Evolutionary conservation across 2,888 invertebrate genomes (phyloP).

Genomic region (Ormyrus pomaceus): DNA sequence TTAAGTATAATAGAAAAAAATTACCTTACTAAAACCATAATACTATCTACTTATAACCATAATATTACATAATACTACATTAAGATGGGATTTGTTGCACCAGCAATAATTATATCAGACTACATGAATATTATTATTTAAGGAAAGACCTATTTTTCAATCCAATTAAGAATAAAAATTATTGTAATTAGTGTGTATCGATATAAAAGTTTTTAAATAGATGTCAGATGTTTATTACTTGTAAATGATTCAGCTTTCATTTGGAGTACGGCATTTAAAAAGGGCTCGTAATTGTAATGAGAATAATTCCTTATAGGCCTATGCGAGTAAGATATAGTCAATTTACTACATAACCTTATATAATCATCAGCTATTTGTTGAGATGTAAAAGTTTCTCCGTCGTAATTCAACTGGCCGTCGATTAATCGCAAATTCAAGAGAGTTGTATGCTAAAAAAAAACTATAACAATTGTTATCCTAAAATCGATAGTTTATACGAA

Average conservation of each 20-base stretch:
- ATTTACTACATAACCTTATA: constrained; percentile 39
- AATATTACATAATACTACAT: constrained; percentile 3
- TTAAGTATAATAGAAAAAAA: constrained; percentile 11
- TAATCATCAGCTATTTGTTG: constrained; percentile 44
- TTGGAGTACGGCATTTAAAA: constrained; percentile 26
- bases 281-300: constrained; percentile 10
- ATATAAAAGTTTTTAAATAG: constrained; percentile 32
- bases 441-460: constrained; percentile 39
- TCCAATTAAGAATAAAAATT: constrained; percentile 25
- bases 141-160: constrained; percentile 49
- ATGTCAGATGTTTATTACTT: constrained; percentile 35
- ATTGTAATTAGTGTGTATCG: constrained; percentile 35
- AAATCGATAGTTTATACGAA: constrained; percentile 51
- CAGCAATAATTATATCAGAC: constrained; percentile 21
- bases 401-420: constrained; percentile 46
- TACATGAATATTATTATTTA: constrained; percentile 17
- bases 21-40: no score
- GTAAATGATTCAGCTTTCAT: constrained; percentile 40
- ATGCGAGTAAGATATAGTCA: constrained; percentile 42
- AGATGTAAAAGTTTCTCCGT: constrained; percentile 48
- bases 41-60: no score
- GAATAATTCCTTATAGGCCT: constrained; percentile 45
- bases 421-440: constrained; percentile 41
- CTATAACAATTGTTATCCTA: constrained; percentile 39
- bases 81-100: constrained; percentile 28